A percentile compares a stretch with the other conserved stretches of the same genome.
phyloP scores from a whole-genome alignment of 2,797 vertebrate genomes.

The Propithecus deckenii region DNA sequence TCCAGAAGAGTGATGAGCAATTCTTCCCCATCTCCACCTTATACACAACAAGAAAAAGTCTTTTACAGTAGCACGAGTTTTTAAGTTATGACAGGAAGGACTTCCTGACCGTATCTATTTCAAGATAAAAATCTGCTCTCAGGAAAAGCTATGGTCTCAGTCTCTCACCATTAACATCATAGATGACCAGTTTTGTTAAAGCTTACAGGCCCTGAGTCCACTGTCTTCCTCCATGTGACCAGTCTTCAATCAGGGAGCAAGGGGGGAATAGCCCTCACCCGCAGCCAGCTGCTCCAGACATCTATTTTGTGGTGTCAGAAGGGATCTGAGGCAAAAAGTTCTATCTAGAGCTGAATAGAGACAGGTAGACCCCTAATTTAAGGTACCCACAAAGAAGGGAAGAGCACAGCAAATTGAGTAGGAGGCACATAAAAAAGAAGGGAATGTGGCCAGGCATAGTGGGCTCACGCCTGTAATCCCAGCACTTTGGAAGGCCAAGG shows the following conservation, averaged over 20 bases:
- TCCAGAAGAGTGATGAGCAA: not conserved
- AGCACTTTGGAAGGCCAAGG: not conserved
- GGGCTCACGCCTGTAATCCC: not conserved
- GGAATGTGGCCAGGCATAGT: not conserved
- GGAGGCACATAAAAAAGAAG: not conserved
- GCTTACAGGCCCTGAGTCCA: not conserved
- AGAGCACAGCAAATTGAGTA: not conserved
- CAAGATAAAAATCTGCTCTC: not conserved
- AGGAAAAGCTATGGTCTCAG: not conserved
- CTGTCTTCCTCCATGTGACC: not conserved
- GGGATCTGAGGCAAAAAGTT: not conserved
- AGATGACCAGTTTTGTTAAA: not conserved
- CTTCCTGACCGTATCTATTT: not conserved
- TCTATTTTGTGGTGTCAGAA: not conserved
- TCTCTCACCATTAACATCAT: not conserved
- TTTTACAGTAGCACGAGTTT: not conserved
- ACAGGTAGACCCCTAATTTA: not conserved
- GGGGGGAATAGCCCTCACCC: not conserved
- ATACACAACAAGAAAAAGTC: not conserved
- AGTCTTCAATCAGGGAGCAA: not conserved
- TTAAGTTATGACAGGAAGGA: slow-evolving; percentile 36
- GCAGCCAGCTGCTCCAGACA: not conserved
- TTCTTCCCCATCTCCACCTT: not conserved
- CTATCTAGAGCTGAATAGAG: not conserved
- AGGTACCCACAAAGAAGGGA: not conserved